phyloP scores from a whole-genome alignment of 2,113 vertebrate genomes.

The Trachemys scripta region DNA sequence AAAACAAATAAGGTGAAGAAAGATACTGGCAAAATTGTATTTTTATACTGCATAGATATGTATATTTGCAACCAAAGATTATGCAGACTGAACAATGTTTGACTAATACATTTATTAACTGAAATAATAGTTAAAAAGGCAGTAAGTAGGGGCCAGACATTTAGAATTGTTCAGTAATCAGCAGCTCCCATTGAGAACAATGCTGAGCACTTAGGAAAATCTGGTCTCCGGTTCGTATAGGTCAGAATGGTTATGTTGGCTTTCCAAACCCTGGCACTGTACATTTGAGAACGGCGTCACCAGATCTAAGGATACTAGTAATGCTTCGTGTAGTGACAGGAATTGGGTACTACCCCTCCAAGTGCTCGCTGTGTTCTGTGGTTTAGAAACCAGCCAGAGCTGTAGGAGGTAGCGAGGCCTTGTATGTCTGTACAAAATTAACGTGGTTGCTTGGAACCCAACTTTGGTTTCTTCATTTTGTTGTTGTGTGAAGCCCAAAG shows the following conservation, averaged over 20 bases:
- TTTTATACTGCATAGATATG: not conserved
- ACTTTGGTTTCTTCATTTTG: not conserved
- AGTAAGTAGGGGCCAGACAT: not conserved
- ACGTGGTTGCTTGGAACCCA: fast-evolving
- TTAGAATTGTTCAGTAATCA: not conserved
- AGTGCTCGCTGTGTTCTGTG: not conserved
- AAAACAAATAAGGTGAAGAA: not conserved
- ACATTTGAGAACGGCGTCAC: not conserved
- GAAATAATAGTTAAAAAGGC: not conserved
- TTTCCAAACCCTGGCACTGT: not conserved
- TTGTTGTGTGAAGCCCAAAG: not conserved
- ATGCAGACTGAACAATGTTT: not conserved
- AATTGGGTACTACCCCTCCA: not conserved
- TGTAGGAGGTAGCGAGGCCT: not conserved
- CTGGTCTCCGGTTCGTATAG: not conserved
- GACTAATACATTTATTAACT: not conserved
- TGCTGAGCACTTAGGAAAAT: not conserved
- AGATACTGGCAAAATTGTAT: not conserved
- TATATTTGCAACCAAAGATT: not conserved
- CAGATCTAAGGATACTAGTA: not conserved
- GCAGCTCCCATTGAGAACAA: slow-evolving; percentile 7
- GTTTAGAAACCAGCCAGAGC: not conserved
- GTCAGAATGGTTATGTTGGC: not conserved
- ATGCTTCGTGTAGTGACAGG: not conserved
- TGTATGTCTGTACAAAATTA: not conserved